Evolutionary conservation across 2,797 vertebrate genomes (phyloP).

Genomic region (Bradypodion pumilum): DNA sequence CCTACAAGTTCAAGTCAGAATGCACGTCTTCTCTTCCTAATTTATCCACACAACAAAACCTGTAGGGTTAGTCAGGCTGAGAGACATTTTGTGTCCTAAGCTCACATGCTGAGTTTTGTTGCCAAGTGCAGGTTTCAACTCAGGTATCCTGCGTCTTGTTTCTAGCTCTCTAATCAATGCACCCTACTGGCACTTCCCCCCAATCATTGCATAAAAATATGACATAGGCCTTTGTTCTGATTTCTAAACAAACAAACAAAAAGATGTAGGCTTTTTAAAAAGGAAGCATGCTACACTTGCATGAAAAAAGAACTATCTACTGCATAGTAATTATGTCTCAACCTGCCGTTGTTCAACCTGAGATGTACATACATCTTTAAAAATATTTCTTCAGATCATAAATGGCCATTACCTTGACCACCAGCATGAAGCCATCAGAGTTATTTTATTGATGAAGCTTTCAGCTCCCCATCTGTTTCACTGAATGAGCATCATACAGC

Average conservation of each 20-base stretch:
- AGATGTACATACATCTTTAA: constrained; percentile 7
- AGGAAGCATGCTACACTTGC: constrained; percentile 32
- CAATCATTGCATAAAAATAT: neutral
- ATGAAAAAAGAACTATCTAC: constrained; percentile 48
- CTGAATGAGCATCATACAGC: constrained; percentile 99
- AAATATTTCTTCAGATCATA: constrained; percentile 84
- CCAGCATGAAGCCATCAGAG: constrained; percentile 97
- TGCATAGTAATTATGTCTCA: constrained; percentile 51
- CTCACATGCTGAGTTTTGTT: neutral
- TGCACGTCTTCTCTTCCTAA: neutral
- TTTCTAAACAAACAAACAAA: neutral
- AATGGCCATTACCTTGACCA: constrained; percentile 98
- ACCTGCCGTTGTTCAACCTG: constrained; percentile 46
- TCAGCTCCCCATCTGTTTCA: constrained; percentile 98
- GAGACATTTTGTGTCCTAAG: neutral
- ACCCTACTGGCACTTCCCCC: neutral
- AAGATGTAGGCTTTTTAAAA: neutral
- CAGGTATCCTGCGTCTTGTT: neutral
- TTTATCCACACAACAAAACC: no score
- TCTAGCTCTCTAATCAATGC: neutral
- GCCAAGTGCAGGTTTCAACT: neutral
- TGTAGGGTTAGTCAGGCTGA: neutral
- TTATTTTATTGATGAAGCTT: constrained; percentile 99
- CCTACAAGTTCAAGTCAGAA: no score
- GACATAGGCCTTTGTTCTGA: neutral